Conservation (phyloP, 2,797 vertebrate species). For the Brotula barbata region DNA sequence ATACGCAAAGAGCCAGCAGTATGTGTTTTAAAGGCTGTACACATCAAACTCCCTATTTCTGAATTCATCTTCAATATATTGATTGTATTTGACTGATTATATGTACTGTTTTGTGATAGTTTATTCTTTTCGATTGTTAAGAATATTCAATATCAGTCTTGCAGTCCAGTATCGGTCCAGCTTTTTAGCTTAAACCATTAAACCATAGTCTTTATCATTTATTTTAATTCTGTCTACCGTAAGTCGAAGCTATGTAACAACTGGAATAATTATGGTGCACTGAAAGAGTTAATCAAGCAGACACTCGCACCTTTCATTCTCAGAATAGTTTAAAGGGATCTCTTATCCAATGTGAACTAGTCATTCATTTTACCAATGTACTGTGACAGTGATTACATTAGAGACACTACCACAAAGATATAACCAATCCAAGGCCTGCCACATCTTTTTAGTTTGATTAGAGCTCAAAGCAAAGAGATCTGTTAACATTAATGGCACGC, state of each 20-base stretch:
- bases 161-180: no score
- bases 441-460: slow-evolving; percentile 16
- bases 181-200: no score
- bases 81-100: no score
- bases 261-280: background rate
- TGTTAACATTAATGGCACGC: background rate
- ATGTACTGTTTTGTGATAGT: no score
- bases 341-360: background rate
- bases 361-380: background rate
- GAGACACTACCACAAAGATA: background rate
- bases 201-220: no score
- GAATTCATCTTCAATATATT: no score
- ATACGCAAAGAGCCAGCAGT: no score
- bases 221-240: background rate
- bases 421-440: background rate
- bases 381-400: background rate
- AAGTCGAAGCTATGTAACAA: background rate
- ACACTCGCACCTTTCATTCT: background rate
- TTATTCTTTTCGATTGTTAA: no score
- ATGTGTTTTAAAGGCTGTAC: no score
- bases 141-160: no score
- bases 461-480: slow-evolving; percentile 24
- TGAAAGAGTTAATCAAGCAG: background rate
- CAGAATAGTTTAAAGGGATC: background rate
- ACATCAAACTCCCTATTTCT: no score